Conservation (phyloP, 2,113 vertebrate genomes). For the Stigmatopora nigra region DNA sequence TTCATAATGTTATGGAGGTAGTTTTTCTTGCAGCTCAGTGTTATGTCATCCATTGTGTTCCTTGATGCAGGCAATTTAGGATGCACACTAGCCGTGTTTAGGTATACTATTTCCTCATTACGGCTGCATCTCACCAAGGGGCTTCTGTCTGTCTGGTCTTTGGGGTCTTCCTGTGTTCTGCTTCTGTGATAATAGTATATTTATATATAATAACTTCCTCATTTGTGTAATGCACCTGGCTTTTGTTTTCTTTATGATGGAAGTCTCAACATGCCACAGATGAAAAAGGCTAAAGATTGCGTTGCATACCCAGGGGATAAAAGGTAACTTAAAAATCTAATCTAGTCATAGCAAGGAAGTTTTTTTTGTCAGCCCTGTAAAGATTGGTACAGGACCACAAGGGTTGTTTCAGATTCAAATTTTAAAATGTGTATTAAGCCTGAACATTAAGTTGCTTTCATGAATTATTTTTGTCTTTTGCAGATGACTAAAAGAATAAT, state of each 20-base stretch:
- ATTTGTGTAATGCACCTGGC: constrained; percentile 64
- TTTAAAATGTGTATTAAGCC: not conserved
- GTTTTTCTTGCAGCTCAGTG: not conserved
- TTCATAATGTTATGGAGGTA: not conserved
- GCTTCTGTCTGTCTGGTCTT: constrained; percentile 44
- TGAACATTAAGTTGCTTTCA: too few species aligned
- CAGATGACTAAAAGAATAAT: too few species aligned
- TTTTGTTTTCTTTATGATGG: constrained; percentile 54
- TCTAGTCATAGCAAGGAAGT: constrained; percentile 13
- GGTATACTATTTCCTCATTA: constrained; percentile 35
- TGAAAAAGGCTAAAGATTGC: constrained; percentile 30
- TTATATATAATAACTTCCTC: constrained; percentile 37
- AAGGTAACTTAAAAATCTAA: constrained; percentile 1
- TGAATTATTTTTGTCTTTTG: too few species aligned
- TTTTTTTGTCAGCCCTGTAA: constrained; percentile 9
- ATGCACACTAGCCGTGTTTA: constrained; percentile 28
- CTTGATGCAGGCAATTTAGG: constrained; percentile 24
- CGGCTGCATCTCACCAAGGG: constrained; percentile 29
- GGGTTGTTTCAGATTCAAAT: not conserved
- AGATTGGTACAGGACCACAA: constrained; percentile 1
- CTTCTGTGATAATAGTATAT: constrained; percentile 38
- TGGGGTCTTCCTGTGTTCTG: constrained; percentile 63
- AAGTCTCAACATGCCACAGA: constrained; percentile 54
- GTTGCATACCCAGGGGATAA: not conserved
- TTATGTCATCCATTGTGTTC: constrained; percentile 9